Evolutionary conservation across 1,140 invertebrate genomes (phyloP), one percentile per base, ranked within the genome.

Genomic region (Cydia strobilella): DNA sequence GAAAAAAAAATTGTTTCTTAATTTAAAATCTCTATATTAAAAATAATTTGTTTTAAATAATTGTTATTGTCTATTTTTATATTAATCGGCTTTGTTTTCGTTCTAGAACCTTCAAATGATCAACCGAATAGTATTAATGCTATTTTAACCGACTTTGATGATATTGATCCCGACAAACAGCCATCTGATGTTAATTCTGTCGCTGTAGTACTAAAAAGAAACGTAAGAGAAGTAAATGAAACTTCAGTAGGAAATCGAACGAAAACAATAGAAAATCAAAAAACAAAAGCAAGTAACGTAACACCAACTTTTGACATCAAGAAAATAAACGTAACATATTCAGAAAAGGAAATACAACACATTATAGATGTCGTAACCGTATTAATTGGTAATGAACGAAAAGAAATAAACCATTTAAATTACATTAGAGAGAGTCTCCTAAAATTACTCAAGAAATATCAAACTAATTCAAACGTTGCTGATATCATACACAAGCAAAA

Each of bases 301-400:
- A 35, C 65, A 31, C 13, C 25, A 39, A 76, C 35, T 76, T 65
- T 45, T 10, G 54, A 72, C 42, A 72, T n/a, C 18, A 65, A 31
- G 23, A 42, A 42, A 7, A 79, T 54, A 45, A 18, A 74, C 18
- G 72, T 45, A 18, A 72, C 76, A 20, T 13, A 75, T 31, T 3
- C 62, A 27, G 27, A 74, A 71, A 77, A 69, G 51, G 63, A 81
- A 76, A 54, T 86, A 6, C 79, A 79, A 75, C 69, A 80, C 51
- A 71, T 85, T 3, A 66, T 83, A 35, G 6, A 73, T 23, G 81
- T 84, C 18, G 48, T 88, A 18, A 79, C 45, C 42, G 78, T 66
- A 25, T 74, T 87, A 5, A 79, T 87, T 20, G 75, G 74, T 18
- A 75, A 78, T 12, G 85, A 84, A 76, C 65, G 81, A 69, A 79